These are phyloP conservation scores for Globodera ellingtonae DNA, from an alignment of 1,140 invertebrate species.

Conservation along the genomic window DNA sequence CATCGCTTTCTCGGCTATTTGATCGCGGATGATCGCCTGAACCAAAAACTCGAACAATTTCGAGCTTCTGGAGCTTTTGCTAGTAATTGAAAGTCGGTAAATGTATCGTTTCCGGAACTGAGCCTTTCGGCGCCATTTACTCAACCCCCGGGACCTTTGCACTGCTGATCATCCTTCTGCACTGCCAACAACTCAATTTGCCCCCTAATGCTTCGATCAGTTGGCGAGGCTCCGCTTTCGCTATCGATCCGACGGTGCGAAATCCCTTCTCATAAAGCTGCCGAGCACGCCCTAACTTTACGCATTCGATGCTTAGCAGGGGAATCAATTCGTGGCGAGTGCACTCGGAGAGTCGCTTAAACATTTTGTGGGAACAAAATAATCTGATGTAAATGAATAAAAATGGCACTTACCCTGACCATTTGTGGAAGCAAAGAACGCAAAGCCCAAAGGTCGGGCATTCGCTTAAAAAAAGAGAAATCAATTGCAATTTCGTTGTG, in stretches of 20 bases:
- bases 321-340: conserved; percentile 38
- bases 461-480: conserved; percentile 39
- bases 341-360: conserved; percentile 24
- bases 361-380: neutral
- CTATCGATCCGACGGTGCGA: conserved; percentile 36
- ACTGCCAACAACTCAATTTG: conserved; percentile 27
- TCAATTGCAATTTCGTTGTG: neutral
- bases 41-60: conserved; percentile 15
- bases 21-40: conserved; percentile 45
- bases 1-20: conserved; percentile 42
- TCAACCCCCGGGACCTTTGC: conserved; percentile 35
- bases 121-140: neutral
- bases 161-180: conserved; percentile 37
- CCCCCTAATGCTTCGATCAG: conserved; percentile 29
- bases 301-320: conserved; percentile 39
- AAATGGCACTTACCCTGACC: conserved; percentile 16
- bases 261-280: conserved; percentile 37
- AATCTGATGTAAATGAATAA: neutral
- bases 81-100: conserved; percentile 9
- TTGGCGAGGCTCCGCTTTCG: conserved; percentile 31
- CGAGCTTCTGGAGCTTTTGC: neutral
- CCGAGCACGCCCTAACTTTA: conserved; percentile 36
- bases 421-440: conserved; percentile 39
- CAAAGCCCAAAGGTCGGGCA: conserved; percentile 38
- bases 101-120: neutral